Conservation (phyloP, 2,113 vertebrate species). For the Sisor rabdophorus region DNA sequence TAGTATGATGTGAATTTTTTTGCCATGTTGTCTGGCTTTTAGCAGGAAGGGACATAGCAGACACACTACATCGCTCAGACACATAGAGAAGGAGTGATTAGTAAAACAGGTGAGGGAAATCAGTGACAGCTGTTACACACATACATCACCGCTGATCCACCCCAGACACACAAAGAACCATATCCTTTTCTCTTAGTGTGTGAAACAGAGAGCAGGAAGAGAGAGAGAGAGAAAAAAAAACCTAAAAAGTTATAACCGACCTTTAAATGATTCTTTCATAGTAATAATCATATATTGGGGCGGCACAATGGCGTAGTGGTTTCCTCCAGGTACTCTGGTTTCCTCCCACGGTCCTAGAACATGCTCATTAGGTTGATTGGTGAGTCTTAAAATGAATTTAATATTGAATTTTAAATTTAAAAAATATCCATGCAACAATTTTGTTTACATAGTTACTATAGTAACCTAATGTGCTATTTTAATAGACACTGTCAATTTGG, state of each 20-base stretch:
- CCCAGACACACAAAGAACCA: slow-evolving; percentile 18
- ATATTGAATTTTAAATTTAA: too few species aligned
- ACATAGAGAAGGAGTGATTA: slow-evolving; percentile 21
- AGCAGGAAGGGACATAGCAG: slow-evolving; percentile 31
- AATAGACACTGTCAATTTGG: not conserved
- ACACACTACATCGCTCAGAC: slow-evolving; percentile 21
- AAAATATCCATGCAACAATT: too few species aligned
- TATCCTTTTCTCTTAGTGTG: not conserved
- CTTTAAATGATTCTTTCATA: too few species aligned
- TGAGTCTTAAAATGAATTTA: too few species aligned
- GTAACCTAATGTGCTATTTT: not conserved
- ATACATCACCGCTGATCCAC: slow-evolving; percentile 8
- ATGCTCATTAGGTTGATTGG: too few species aligned
- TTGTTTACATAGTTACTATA: not conserved
- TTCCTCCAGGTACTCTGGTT: too few species aligned
- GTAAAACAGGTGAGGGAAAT: slow-evolving; percentile 20
- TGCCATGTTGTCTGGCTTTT: not conserved
- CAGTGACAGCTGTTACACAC: slow-evolving; percentile 34
- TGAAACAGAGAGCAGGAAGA: not conserved
- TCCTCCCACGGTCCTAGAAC: too few species aligned
- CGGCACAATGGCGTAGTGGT: too few species aligned
- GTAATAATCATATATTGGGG: too few species aligned
- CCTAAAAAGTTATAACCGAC: too few species aligned
- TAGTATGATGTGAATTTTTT: slow-evolving; percentile 7
- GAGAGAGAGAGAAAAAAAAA: not conserved